A percentile compares a stretch with the other conserved stretches of the same genome.
phyloP scores from a whole-genome alignment of 2,888 invertebrate genomes.

The Serripes groenlandicus region DNA sequence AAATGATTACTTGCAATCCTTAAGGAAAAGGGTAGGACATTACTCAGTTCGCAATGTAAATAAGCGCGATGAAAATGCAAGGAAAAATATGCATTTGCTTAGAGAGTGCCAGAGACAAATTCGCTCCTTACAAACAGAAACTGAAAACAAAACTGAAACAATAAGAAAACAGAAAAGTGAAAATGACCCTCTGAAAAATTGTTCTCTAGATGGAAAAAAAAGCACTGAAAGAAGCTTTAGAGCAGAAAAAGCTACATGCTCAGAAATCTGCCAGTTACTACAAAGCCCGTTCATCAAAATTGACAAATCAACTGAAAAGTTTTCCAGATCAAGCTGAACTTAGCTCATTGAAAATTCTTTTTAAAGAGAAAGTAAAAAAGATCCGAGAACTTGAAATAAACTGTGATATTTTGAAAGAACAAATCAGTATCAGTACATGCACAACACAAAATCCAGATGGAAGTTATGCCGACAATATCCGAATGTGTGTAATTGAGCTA shows the following conservation, averaged over 20 bases:
- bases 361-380: too few relatives aligned
- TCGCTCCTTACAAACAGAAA: not conserved
- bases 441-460: conserved; percentile 25
- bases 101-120: not conserved
- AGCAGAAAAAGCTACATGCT: not conserved
- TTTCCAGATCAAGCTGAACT: too few relatives aligned
- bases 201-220: too few relatives aligned
- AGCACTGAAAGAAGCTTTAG: not conserved
- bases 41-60: conserved; percentile 16
- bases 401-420: too few relatives aligned
- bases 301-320: not conserved
- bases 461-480: conserved; percentile 13
- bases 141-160: not conserved
- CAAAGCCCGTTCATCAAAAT: not conserved
- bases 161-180: not conserved
- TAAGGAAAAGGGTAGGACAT: conserved; percentile 3
- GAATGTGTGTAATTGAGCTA: conserved; percentile 34
- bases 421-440: not conserved
- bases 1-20: not conserved
- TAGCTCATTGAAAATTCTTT: too few relatives aligned
- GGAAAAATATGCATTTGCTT: not conserved
- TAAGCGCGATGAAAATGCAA: conserved; percentile 22
- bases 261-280: not conserved
- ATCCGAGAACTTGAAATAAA: too few relatives aligned
- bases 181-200: too few relatives aligned